These are phyloP conservation scores for Autographa pulchrina DNA, from an alignment of 2,888 invertebrate genomes.

Conservation along the genomic window DNA sequence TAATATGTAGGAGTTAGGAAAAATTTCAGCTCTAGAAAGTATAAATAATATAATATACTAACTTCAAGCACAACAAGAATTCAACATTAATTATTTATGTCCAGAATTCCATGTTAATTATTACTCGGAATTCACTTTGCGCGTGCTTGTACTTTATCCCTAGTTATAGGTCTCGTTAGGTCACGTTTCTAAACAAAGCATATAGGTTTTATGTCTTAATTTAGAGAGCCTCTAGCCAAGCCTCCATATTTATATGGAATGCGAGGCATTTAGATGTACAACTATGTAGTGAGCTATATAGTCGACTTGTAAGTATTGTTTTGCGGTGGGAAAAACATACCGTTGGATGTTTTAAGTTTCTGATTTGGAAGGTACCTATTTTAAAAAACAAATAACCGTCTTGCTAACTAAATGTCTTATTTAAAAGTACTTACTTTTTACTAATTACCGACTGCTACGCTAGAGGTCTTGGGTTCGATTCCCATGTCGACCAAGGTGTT, in stretches of 20 bases:
- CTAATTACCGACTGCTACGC: no score
- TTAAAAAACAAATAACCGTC: no score
- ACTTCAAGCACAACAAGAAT: not conserved
- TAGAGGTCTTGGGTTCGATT: no score
- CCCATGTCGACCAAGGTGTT: no score
- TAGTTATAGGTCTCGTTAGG: constrained; percentile 74
- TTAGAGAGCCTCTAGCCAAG: constrained; percentile 69
- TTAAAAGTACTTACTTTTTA: no score
- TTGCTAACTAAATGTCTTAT: no score
- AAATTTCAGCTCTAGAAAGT: no score
- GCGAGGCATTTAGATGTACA: constrained; percentile 46
- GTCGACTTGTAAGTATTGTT: not conserved
- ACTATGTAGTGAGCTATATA: constrained; percentile 23
- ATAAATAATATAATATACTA: not conserved
- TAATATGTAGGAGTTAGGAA: no score
- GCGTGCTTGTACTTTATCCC: constrained; percentile 63
- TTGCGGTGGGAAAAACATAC: constrained; percentile 1
- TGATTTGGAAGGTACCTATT: no score
- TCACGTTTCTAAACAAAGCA: constrained; percentile 83
- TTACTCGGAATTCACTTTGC: constrained; percentile 32
- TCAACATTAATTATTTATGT: constrained; percentile 12
- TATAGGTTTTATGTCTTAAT: constrained; percentile 83
- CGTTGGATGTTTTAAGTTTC: no score
- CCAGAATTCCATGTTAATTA: constrained; percentile 5
- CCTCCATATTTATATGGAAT: constrained; percentile 60